Evolutionary conservation across 1,140 invertebrate species (phyloP), one percentile per base, ranked within the genome.

Genomic region (Drosophila murphyi): DNA sequence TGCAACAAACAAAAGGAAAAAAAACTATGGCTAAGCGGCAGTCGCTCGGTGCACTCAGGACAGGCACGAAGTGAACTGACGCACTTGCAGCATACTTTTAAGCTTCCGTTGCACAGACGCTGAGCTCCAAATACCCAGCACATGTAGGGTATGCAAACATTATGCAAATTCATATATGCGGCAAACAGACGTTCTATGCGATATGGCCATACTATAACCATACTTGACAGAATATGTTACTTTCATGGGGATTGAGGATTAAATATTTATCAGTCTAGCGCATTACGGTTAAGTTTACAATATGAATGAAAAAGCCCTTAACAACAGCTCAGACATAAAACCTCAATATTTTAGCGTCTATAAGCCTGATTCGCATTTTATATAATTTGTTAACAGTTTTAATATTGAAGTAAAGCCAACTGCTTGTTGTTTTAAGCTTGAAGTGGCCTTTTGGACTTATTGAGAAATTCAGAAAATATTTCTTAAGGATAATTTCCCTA

Each of bases 21-120:
- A 32, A n/a, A 64, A 29, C 5, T 55, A 50, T 39, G n/a, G 65
- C 57, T 79, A 71, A 71, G 80, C 76, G 71, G 56, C 57, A 65
- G 67, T 65, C 77, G 85, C 82, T 85, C 54, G 72, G 70, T 79
- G 82, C 82, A 88, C 72, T 82, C 80, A 68, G 34, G 34, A 34
- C 34, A 5, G 34, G 43, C 28, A 4, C 6, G 43, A 35, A 55
- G 37, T 47, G 32, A 56, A 39, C 63, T 35, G 5, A 34, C 34
- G 50, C 56, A 67, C 39, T 52, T 56, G 35, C 74, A 74, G 77
- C 81, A 73, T 64, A 69, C 70, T 86, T 85, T 83, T 78, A 31
- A 74, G 75, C 78, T 47, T 74, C 59, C 28, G 20, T 48, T 51
- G 32, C 55, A 41, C 72, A 64, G 68, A 31, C 35, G 37, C 37